Base-by-base conservation (phyloP, 2,797 vertebrate species). In the Babyrousa celebensis region DNA sequence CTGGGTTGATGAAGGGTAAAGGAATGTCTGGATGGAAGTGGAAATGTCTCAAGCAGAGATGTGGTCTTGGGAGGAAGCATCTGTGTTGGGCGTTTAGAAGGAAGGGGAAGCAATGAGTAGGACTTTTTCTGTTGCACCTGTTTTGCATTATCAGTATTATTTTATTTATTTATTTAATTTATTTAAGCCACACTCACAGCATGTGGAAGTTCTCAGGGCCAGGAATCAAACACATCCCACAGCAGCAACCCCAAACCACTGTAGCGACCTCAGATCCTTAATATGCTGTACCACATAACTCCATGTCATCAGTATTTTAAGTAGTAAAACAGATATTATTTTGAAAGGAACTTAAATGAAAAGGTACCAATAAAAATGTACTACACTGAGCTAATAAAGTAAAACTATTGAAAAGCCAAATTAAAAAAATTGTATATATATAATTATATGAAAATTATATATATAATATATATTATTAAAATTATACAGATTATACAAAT, bases 331-430 rank as follows among this genome's bases (percentile, higher is more conserved):
- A 17, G 70, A 52, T 70, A 87, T 84, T 89, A 82, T 85, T 94
- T 97, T 91, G 40, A 93, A 94, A 74, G 21, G 2, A 91, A 93
- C 90, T 74, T 86, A 91, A 78, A 63, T 43, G 21, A 91, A 32
- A 17, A 15, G 1, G 40, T 86, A 68, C 10, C 9, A 70, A n/a
- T 91, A 56, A 85, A 78, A 93, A 78, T 17, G 20, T 27, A 78
- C n/a, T 74, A 40, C 6, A 23, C 54, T 89, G 17, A 67, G 16
- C n/a, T 87, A 71, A 87, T 54, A 71, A 90, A 91, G 10, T 62
- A 23, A 85, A 87, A 70, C 92, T 32, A 27, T 23, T 54, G 36
- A 63, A 70, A 85, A 75, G 4, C 27, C 25, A 83, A 7, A 71
- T 54, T 94, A 36, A 36, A 89, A 63, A 58, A 14, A 56, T 48